Base-by-base conservation (phyloP, 2,113 vertebrate species). In the Psephotus haematonotus region DNA sequence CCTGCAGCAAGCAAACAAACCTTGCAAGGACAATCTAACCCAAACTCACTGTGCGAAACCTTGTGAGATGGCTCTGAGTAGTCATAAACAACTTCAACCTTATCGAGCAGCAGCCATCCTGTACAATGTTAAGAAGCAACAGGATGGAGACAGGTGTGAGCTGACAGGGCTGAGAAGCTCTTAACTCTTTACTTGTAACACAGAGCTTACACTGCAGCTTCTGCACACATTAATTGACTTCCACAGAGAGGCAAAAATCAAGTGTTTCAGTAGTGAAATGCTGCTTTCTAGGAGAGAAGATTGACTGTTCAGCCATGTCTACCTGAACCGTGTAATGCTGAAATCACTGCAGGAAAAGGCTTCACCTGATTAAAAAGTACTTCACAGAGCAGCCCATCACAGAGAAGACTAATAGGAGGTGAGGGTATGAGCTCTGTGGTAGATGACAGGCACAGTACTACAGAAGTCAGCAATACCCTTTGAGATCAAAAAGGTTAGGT, bases 321-420 rank as follows among this genome's bases (percentile, higher is more conserved):
- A 31, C 7, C 5, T 83, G 57, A 63, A 67, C 17, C 2, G 7
- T 7, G 20, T 3, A 52, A 11, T 8, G 46, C 71, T 41, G 31
- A 80, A 47, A 59, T 29, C 69, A 71, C 41, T 8, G 37, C 75
- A 95, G 74, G 41, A 62, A 74, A 49, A 53, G 13, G 7, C 18
- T 39, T 47, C 13, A 19, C 29, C 18, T 50, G 55, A 77, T 72
- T 82, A 11, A 79, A n/a, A 74, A 70, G 25, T 9, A 86, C 33
- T 74, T 95, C 69, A 49, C 23, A 47, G 29, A 79, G 74, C 47
- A 74, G 70, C 28, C 0, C 1, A 41, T 52, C 25, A 33, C 11
- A 0, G 0, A 39, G 37, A 52, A 17, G 7, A 31, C 19, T 44
- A 29, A 67, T 0, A 2, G 20, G 29, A 46, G 27, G 47, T 11